phyloP scores from a whole-genome alignment of 2,113 vertebrate genomes.

The Laterallus jamaicensis region DNA sequence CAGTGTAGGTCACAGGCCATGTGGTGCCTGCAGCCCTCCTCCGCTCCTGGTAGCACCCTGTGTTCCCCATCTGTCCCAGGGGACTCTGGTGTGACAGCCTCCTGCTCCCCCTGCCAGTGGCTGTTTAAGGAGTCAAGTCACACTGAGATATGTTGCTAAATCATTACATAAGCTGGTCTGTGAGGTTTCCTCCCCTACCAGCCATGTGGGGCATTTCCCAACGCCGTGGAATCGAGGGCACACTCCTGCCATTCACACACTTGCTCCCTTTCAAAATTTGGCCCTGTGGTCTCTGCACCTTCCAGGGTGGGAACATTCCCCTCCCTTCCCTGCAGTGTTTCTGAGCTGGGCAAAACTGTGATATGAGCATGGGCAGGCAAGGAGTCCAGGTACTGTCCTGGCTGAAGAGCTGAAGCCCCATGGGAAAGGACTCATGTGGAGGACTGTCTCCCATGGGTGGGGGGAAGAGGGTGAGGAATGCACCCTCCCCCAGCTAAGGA shows the following conservation, averaged over 20 bases:
- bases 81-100: not conserved
- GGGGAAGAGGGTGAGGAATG: too few relatives aligned
- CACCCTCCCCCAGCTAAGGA: too few relatives aligned
- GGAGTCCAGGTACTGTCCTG: not conserved
- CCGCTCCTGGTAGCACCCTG: accelerated
- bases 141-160: not conserved
- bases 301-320: not conserved
- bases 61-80: not conserved
- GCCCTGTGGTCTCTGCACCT: not conserved
- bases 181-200: not conserved
- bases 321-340: not conserved
- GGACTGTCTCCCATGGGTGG: too few relatives aligned
- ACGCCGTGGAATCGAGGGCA: not conserved
- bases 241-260: accelerated
- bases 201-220: not conserved
- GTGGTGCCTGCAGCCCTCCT: not conserved
- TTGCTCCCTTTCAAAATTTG: not conserved
- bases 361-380: accelerated
- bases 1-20: accelerated
- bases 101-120: not conserved
- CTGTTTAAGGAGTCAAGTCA: not conserved
- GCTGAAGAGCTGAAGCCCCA: not conserved
- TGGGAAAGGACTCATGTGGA: too few relatives aligned
- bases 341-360: not conserved
- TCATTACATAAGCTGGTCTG: not conserved